A percentile compares a stretch with the other conserved stretches of the same genome.
Evolutionary conservation across 2,888 invertebrate genomes (phyloP).

Genomic region (Drosophila emarginata): DNA sequence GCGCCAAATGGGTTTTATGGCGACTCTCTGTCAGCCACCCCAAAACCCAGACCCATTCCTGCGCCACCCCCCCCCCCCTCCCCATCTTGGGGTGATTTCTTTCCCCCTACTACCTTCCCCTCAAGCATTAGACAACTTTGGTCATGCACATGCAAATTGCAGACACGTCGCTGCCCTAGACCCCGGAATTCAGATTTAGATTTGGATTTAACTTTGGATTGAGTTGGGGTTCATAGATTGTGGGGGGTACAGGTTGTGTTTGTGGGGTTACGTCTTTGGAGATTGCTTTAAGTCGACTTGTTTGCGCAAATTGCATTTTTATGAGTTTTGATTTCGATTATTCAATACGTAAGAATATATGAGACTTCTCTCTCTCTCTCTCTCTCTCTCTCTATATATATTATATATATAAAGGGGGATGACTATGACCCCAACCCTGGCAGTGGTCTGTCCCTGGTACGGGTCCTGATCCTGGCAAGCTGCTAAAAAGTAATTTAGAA

Average conservation of each 20-base stretch:
- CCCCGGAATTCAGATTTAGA: slow-evolving; percentile 34
- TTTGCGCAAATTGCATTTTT: slow-evolving; percentile 70
- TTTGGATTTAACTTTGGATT: slow-evolving; percentile 10
- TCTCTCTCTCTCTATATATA: neutral
- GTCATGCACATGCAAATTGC: slow-evolving; percentile 70
- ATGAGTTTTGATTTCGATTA: slow-evolving; percentile 73
- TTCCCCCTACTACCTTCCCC: neutral
- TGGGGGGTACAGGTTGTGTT: slow-evolving; percentile 13
- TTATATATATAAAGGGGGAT: neutral
- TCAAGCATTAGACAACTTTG: slow-evolving; percentile 19
- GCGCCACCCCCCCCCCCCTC: neutral
- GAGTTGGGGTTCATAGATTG: neutral
- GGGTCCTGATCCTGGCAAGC: slow-evolving; percentile 14
- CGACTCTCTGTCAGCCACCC: slow-evolving; percentile 26
- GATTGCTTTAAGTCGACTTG: slow-evolving; percentile 52
- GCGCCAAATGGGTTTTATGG: slow-evolving; percentile 71
- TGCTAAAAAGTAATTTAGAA: slow-evolving; percentile 60
- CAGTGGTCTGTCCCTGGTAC: slow-evolving; percentile 10
- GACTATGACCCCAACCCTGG: neutral
- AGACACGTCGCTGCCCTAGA: slow-evolving; percentile 61
- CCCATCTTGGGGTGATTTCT: slow-evolving; percentile 24
- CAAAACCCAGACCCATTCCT: slow-evolving; percentile 5
- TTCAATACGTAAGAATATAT: slow-evolving; percentile 42
- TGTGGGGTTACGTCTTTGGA: slow-evolving; percentile 10
- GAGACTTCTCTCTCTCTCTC: neutral